Evolutionary conservation across 2,888 invertebrate species (phyloP), one percentile per base, ranked within the genome.

Genomic region (Synergus laeviventris): DNA sequence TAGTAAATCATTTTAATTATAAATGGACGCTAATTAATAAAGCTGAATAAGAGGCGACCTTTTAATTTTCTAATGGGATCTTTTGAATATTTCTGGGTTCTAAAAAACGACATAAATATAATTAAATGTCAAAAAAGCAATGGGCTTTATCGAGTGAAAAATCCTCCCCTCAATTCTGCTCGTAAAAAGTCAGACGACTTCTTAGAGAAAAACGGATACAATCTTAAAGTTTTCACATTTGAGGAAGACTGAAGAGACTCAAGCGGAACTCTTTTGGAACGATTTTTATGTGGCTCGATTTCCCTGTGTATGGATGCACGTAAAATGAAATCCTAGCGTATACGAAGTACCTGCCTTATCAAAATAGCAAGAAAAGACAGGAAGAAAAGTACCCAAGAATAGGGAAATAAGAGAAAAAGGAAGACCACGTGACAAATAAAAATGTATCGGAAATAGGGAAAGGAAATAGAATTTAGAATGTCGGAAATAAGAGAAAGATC

Each of bases 401-500:
- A 59, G 24, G 21, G 7, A 59, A 59, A 24, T 59, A 59, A 59
- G 24, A 21, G 12, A 56, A 12, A 24, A 21, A 21, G 56, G 0
- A 3, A 3, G 12, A 56, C 11, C 21, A 18, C 56, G 11, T 56
- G 21, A 21, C 11, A 12, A 56, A 21, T 56, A 21, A 56, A 56
- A 21, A 21, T 21, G 21, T 11, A 56, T 3, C 11, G 56, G 21
- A 11, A 18, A 56, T 11, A 4, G 12, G 2, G 9, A 18, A 54
- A 9, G 18, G 9, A n/a, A 54, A n/a, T 5, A 11, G 18, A 56
- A 11, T 1, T 21, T 3, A 24, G 24, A 24, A n/a, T n/a, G n/a
- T n/a, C n/a, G n/a, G n/a, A n/a, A 49, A n/a, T 49, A n/a, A 3
- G 4, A 24, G 56, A 74, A 73, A 75, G 73, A 54, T 74, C 56